Evolutionary conservation across 2,797 vertebrate genomes (phyloP).

Genomic region (Hoplostethus atlanticus): DNA sequence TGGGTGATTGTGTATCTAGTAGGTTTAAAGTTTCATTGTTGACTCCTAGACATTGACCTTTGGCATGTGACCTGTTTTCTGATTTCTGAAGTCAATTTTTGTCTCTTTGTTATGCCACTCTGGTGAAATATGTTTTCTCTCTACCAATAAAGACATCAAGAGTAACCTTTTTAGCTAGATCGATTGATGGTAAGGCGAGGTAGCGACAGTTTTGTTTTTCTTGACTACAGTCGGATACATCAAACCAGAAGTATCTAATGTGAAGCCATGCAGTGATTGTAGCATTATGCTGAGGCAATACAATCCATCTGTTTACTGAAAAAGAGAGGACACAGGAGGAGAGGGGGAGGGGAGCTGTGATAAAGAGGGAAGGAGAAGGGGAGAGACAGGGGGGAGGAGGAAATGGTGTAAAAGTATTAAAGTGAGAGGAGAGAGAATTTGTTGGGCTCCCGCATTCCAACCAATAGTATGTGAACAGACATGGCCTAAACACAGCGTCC

Average conservation of each 20-base stretch:
- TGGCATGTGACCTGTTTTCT: no score
- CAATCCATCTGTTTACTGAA: constrained; percentile 34
- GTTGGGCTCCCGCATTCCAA: constrained; percentile 28
- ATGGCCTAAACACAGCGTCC: constrained; percentile 52
- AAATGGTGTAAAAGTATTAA: constrained; percentile 37
- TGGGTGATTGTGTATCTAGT: no score
- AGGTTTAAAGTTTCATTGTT: no score
- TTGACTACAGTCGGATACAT: constrained; percentile 5
- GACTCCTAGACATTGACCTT: no score
- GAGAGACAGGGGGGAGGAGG: constrained; percentile 6
- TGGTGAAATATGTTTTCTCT: no score
- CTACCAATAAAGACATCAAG: no score
- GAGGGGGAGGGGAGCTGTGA: constrained; percentile 5
- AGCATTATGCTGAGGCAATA: constrained; percentile 36
- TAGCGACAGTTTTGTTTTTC: constrained; percentile 6
- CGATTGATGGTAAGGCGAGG: neutral
- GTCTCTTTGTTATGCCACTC: no score
- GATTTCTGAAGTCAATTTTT: no score
- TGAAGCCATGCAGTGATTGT: constrained; percentile 32
- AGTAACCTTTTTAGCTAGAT: neutral
- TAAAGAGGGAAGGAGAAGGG: neutral
- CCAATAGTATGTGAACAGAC: constrained; percentile 44
- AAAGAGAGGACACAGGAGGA: constrained; percentile 7
- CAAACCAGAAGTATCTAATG: constrained; percentile 12
- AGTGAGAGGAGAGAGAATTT: constrained; percentile 43